These are phyloP conservation scores for Mactromeris polynyma DNA, from an alignment of 2,888 invertebrate genomes.

Conservation along the genomic window DNA sequence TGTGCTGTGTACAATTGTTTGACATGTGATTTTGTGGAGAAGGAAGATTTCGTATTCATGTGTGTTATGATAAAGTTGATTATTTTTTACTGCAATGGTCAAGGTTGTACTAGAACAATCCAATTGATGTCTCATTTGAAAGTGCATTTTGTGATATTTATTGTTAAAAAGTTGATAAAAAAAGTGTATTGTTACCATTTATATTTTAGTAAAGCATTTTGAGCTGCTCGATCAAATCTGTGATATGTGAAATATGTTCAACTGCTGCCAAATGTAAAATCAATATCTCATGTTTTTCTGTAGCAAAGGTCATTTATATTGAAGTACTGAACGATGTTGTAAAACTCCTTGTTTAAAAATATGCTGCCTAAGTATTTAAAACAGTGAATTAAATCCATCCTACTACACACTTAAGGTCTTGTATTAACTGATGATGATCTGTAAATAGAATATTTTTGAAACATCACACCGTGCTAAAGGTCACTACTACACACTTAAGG, in stretches of 20 bases:
- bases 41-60: neutral
- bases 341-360: too few relatives aligned
- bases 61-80: neutral
- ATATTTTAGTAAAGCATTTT: neutral
- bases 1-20: neutral
- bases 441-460: too few relatives aligned
- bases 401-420: too few relatives aligned
- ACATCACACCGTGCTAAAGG: too few relatives aligned
- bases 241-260: neutral
- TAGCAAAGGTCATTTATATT: too few relatives aligned
- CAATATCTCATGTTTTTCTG: too few relatives aligned
- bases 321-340: too few relatives aligned
- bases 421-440: too few relatives aligned
- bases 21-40: neutral
- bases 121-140: neutral
- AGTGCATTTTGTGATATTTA: neutral
- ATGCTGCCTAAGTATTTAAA: too few relatives aligned
- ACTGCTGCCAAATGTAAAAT: too few relatives aligned
- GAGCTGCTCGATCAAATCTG: neutral
- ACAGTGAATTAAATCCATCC: too few relatives aligned
- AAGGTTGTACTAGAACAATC: neutral
- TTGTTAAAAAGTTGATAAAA: neutral
- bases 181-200: neutral
- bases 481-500: too few relatives aligned
- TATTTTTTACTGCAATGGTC: neutral